phyloP scores from a whole-genome alignment of 92 coral and sea anemone species.

The Phenganax subtilis region DNA sequence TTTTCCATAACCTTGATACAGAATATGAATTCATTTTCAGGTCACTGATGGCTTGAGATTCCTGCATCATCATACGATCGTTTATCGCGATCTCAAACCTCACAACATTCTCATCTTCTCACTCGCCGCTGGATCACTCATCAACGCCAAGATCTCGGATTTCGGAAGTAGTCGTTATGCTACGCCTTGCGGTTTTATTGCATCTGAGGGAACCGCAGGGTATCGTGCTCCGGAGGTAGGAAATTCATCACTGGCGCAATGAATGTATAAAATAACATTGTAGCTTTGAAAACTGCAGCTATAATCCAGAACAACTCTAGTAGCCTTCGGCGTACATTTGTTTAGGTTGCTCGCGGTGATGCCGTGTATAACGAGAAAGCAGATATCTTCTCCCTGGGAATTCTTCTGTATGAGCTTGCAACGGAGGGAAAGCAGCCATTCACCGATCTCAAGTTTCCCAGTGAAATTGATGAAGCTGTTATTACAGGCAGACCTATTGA shows the following conservation, averaged over 20 bases:
- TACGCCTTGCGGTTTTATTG: conserved; percentile 77
- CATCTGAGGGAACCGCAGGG: conserved; percentile 95
- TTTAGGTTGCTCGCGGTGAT: conserved; percentile 78
- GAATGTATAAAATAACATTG: neutral
- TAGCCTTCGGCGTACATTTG: neutral
- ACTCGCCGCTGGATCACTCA: conserved; percentile 62
- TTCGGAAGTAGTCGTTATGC: conserved; percentile 88
- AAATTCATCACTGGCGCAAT: neutral
- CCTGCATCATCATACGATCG: conserved; percentile 79
- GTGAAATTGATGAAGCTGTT: conserved; percentile 88
- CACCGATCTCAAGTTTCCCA: conserved; percentile 82
- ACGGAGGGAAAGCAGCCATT: conserved; percentile 92
- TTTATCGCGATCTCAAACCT: conserved; percentile 96
- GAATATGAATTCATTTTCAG: conserved; percentile 42
- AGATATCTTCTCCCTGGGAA: conserved; percentile 92
- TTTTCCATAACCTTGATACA: neutral
- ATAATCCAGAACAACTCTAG: neutral
- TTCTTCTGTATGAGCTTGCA: conserved; percentile 88
- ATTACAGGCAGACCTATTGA: conserved; percentile 81
- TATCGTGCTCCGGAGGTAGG: conserved; percentile 90
- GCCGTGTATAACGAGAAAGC: conserved; percentile 76
- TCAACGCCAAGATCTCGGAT: conserved; percentile 95
- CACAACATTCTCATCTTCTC: conserved; percentile 95
- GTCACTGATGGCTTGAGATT: conserved; percentile 86
- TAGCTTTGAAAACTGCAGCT: neutral